Base-by-base conservation (phyloP, 2,797 vertebrate genomes). In the Micromesistius poutassou region DNA sequence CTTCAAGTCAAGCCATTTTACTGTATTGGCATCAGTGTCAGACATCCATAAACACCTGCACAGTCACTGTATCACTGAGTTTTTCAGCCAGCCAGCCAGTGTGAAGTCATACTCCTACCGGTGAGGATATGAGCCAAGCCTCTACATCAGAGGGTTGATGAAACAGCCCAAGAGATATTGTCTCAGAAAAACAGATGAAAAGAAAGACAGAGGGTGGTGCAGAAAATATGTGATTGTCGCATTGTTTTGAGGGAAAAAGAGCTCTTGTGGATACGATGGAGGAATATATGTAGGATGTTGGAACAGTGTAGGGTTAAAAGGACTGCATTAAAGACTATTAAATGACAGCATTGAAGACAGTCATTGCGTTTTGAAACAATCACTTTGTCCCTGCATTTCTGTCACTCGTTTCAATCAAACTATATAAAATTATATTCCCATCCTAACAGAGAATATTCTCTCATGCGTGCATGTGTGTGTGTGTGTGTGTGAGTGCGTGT, bases 101-200 rank as follows among this genome's bases (percentile, higher is more conserved):
- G 62, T 68, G 25, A 2, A 28, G 25, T 12, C 25, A 9, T 42
- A 78, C 82, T 71, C 73, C 81, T 74, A 70, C 31, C 75, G 30
- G 78, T 40, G 36, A 6, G 16, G 1, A 22, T 75, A 5, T 10
- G 62, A 68, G 62, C 62, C 1, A 25, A 68, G 62, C 62, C n/a
- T 28, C 62, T 68, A 62, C n/a, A 28, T 68, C 62, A 9, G n/a
- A 68, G 62, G 62, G 62, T 28, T 68, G 62, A 68, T 68, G 62
- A 73, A 84, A 71, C 75, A 8, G 80, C 87, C 81, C 85, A 14
- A 71, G 82, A 87, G 86, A 87, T 55, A 12, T 10, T 16, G 33
- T 82, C 72, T 19, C 7, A 0, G 22, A 36, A 38, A 30, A 50
- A 46, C 42, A 62, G 22, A 62, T 25, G 22, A 62, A 55, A 25